A percentile compares a stretch with the other conserved stretches of the same genome.
Evolutionary conservation across 2,797 vertebrate genomes (phyloP).

Genomic region (Eulemur mongoz): DNA sequence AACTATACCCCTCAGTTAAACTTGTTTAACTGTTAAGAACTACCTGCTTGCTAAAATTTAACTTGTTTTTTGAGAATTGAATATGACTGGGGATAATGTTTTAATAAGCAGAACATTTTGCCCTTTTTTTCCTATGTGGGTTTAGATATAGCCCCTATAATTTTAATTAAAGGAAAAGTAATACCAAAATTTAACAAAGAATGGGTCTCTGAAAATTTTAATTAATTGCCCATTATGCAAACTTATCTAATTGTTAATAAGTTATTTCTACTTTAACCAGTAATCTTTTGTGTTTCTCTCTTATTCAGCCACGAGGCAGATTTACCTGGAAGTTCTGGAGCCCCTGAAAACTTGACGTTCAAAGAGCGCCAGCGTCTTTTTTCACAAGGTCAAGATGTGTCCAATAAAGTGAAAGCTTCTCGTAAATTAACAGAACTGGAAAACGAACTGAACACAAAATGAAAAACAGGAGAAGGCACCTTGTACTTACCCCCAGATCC

Average conservation of each 20-base stretch:
- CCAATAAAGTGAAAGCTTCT: conserved; percentile 98
- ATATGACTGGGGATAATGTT: background rate
- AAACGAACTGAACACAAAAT: conserved; percentile 98
- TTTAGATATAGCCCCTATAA: background rate
- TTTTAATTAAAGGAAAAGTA: background rate
- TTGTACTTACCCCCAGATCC: conserved; percentile 63
- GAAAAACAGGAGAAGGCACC: conserved; percentile 75
- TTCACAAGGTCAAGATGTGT: conserved; percentile 98
- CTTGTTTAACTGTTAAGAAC: background rate
- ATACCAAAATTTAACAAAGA: background rate
- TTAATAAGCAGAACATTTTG: background rate
- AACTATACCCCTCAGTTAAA: background rate
- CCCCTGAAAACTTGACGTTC: conserved; percentile 96
- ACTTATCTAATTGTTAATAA: accelerated
- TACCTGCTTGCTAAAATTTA: background rate
- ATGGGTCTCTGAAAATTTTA: background rate
- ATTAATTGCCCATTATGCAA: accelerated
- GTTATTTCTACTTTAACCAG: background rate
- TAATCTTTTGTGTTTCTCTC: background rate
- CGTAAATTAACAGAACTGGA: conserved; percentile 98
- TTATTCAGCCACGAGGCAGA: conserved; percentile 92
- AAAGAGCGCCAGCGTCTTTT: conserved; percentile 98
- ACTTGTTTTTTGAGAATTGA: background rate
- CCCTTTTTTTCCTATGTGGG: background rate
- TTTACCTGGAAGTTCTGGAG: conserved; percentile 86